phyloP scores from a whole-genome alignment of 2,113 vertebrate species.

The Maccullochella peelii region DNA sequence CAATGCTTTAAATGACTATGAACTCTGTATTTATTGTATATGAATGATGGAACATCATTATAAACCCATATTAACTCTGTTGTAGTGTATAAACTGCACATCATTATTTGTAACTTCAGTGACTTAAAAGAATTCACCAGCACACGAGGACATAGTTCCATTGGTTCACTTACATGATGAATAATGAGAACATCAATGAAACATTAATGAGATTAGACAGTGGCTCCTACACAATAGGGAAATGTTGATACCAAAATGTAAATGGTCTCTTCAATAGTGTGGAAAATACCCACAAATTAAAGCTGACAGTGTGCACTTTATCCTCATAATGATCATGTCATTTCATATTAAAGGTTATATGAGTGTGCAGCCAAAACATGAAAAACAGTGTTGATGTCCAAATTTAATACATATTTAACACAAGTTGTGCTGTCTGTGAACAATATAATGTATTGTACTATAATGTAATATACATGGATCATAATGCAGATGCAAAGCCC shows the following conservation, averaged over 20 bases:
- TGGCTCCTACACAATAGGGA: not conserved
- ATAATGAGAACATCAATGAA: constrained; percentile 19
- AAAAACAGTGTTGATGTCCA: constrained; percentile 15
- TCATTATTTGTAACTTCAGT: too few relatives aligned
- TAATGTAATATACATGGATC: not conserved
- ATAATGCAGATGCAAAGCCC: not conserved
- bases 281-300: constrained; percentile 41
- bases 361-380: constrained; percentile 31
- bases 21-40: not conserved
- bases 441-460: not conserved
- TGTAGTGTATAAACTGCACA: not conserved
- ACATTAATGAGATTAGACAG: constrained; percentile 21
- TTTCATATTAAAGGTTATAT: constrained; percentile 49
- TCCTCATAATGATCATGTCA: constrained; percentile 55
- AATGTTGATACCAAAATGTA: constrained; percentile 7
- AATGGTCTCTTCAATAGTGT: constrained; percentile 4
- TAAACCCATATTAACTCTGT: not conserved
- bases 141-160: not conserved
- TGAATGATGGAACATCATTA: not conserved
- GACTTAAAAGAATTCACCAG: not conserved
- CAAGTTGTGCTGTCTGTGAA: not conserved
- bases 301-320: constrained; percentile 52
- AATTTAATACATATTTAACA: constrained; percentile 23
- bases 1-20: not conserved
- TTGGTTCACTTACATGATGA: not conserved